A percentile compares a stretch with the other conserved stretches of the same genome.
Evolutionary conservation across 2,113 vertebrate species (phyloP).

Genomic region (Hystrix brachyura): DNA sequence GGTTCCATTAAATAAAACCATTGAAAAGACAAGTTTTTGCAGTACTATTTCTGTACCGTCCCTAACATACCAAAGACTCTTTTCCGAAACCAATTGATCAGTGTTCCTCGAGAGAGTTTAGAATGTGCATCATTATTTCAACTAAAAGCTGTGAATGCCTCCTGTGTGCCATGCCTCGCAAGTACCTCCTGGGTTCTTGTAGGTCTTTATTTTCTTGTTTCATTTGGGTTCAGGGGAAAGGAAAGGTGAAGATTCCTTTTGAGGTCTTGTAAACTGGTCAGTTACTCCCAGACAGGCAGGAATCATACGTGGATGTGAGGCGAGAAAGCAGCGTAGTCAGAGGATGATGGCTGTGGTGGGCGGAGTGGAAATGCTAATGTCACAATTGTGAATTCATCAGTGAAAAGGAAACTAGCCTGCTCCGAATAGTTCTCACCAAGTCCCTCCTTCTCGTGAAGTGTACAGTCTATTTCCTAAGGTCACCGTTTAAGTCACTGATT

Average conservation of each 20-base stretch:
- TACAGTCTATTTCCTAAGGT: neutral
- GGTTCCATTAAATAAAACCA: neutral
- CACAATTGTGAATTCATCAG: neutral
- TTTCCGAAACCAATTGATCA: neutral
- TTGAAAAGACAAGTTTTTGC: neutral
- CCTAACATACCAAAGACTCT: neutral
- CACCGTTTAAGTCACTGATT: neutral
- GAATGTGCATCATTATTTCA: neutral
- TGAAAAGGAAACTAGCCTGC: neutral
- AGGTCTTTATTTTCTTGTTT: neutral
- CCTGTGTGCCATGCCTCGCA: accelerated
- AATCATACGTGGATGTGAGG: neutral
- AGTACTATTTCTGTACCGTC: neutral
- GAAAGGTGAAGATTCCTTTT: neutral
- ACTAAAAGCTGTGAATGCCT: neutral
- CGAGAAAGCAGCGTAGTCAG: neutral
- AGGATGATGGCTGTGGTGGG: accelerated
- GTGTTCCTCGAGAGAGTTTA: neutral
- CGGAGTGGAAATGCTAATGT: neutral
- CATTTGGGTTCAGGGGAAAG: neutral
- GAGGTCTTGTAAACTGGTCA: neutral
- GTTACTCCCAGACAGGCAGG: neutral
- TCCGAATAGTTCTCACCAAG: neutral
- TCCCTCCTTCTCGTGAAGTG: neutral
- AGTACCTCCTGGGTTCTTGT: neutral